Conservation (phyloP, 2,797 vertebrate genomes). For the Apogon hyalosoma region DNA sequence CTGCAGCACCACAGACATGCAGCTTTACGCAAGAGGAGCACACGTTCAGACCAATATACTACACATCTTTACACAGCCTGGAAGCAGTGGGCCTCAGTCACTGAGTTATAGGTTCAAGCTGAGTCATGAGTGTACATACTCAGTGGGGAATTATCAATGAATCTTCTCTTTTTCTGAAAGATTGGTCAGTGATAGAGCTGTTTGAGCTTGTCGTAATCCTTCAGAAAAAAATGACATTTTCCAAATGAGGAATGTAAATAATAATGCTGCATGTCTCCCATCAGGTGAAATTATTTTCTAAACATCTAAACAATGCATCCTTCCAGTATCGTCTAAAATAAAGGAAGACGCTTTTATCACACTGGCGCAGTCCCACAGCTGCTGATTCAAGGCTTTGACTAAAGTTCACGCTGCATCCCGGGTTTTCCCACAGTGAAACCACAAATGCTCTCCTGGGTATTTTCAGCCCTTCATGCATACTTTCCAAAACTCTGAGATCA, state of each 20-base stretch:
- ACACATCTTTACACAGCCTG: conserved; percentile 13
- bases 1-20: neutral
- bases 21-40: neutral
- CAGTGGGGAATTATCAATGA: conserved; percentile 29
- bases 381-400: conserved; percentile 28
- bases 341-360: conserved; percentile 20
- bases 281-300: neutral
- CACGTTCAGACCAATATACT: neutral
- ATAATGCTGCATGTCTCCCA: neutral
- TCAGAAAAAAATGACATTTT: neutral
- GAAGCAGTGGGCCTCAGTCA: conserved; percentile 18
- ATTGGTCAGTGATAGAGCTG: conserved; percentile 5
- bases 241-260: neutral
- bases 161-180: conserved; percentile 6
- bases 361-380: neutral
- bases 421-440: conserved; percentile 23
- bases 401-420: neutral
- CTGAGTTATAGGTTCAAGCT: conserved; percentile 18
- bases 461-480: neutral
- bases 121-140: conserved; percentile 48
- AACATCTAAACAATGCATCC: neutral
- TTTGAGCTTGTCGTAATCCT: neutral
- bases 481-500: conserved; percentile 10
- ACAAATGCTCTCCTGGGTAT: neutral
- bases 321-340: neutral